Base-by-base conservation (phyloP, 30 jellyfish, hydroid and myxozoan genomes). In the Nemopilema nomurai region DNA sequence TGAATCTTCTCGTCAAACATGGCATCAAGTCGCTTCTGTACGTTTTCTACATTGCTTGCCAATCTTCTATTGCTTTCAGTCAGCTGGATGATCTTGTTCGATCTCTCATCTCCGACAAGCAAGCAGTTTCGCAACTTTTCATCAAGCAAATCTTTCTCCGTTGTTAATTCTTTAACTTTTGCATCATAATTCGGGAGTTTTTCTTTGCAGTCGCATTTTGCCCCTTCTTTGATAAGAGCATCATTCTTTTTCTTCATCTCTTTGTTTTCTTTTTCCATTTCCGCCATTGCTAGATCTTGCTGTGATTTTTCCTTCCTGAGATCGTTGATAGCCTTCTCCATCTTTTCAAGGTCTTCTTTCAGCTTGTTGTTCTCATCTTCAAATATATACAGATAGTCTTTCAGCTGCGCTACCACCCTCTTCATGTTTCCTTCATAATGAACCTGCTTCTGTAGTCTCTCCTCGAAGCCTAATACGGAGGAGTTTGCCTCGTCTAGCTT, bases 401-500 rank as follows among this genome's bases (percentile, higher is more conserved):
- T 51, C 74, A 76, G 26, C 16, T 76, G 85, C 16, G n/a, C n/a
- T 23, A 76, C 69, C 18, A 76, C 27, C 0, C 16, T 25, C 18
- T 76, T 76, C 75, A 76, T 76, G 25, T 76, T 49, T 23, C 62
- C 85, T 18, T 76, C 85, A 24, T 76, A 41, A 20, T 32, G 32
- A 18, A 24, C 85, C 25, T 76, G 85, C 76, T 51, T 76, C n/a
- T 76, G 85, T 0, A 76, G 23, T 4, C 85, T 51, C 28, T 32
- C 30, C 24, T 76, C 85, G n/a, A 76, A 76, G 13, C 28, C 30
- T 63, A 41, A 22, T 24, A 76, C 85, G 8, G 67, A 3, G 28
- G 85, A 3, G 23, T 65, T 51, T 18, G 85, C 85, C 62, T 76
- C 85, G 22, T 76, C 72, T 65, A 76, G 50, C 85, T 50, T 76